Evolutionary conservation across 2,113 vertebrate genomes (phyloP).

Genomic region (Thalassarche chlororhynchos): DNA sequence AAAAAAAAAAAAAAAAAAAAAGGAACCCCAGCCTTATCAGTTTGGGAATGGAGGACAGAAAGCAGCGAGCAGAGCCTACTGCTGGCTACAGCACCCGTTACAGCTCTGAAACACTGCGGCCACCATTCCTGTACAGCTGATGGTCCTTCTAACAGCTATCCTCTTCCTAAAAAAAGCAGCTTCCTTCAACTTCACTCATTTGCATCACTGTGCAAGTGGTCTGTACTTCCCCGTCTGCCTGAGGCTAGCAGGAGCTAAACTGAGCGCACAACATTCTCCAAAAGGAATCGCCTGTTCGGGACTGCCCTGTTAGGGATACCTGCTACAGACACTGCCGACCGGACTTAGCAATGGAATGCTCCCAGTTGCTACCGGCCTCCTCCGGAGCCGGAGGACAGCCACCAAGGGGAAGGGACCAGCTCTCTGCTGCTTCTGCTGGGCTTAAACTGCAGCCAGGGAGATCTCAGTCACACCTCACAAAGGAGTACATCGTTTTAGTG

Average conservation of each 20-base stretch:
- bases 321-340: background rate
- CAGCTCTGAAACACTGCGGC: accelerated
- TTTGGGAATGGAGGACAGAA: background rate
- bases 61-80: background rate
- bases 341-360: background rate
- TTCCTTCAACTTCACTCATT: too few relatives aligned
- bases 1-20: background rate
- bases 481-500: background rate
- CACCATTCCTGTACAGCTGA: too few relatives aligned
- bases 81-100: background rate
- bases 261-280: accelerated
- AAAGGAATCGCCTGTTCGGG: background rate
- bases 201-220: background rate
- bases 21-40: background rate
- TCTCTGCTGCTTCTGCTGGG: background rate
- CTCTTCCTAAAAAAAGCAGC: background rate
- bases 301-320: background rate
- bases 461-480: background rate
- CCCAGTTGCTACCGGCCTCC: background rate
- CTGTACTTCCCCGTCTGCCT: background rate
- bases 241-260: background rate
- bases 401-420: background rate
- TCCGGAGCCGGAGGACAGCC: background rate
- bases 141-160: background rate
- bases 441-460: background rate